These are phyloP conservation scores for Aplidium turbinatum DNA, from an alignment of 23 tunicate species.

Conservation along the genomic window DNA sequence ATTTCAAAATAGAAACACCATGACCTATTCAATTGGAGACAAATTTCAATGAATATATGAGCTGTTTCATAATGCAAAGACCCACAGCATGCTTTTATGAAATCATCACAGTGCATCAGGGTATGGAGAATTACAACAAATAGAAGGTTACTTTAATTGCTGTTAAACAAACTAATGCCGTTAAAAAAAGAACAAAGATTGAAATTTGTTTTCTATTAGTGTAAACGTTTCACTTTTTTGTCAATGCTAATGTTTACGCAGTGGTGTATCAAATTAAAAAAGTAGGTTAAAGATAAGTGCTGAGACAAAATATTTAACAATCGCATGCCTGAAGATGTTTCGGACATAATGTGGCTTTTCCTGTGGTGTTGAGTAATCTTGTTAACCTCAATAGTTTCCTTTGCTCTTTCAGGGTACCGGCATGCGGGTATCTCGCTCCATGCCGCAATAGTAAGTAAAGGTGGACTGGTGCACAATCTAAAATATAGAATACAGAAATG, in stretches of 20 bases:
- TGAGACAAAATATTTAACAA: too few relatives aligned
- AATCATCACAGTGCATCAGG: too few relatives aligned
- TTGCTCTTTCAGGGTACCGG: background rate
- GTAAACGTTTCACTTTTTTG: too few relatives aligned
- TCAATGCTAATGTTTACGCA: too few relatives aligned
- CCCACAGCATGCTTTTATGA: too few relatives aligned
- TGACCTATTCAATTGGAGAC: background rate
- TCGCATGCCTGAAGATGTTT: constrained; percentile 3
- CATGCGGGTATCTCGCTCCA: constrained; percentile 21
- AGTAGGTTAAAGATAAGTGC: too few relatives aligned
- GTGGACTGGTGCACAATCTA: constrained; percentile 6
- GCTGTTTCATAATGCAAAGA: too few relatives aligned
- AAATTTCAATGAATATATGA: too few relatives aligned
- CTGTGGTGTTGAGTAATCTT: background rate
- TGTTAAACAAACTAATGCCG: background rate
- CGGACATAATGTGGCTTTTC: constrained; percentile 14
- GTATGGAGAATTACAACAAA: background rate
- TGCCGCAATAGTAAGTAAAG: constrained; percentile 18
- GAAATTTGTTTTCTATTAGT: too few relatives aligned
- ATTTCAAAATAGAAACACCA: background rate
- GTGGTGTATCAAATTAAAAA: too few relatives aligned
- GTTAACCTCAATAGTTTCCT: background rate
- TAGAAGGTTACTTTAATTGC: background rate
- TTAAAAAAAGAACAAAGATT: too few relatives aligned
- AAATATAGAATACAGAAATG: background rate